A percentile compares a stretch with the other conserved stretches of the same genome.
These are phyloP conservation scores for Catocala nupta DNA, from an alignment of 2,888 invertebrate species.

Conservation along the genomic window DNA sequence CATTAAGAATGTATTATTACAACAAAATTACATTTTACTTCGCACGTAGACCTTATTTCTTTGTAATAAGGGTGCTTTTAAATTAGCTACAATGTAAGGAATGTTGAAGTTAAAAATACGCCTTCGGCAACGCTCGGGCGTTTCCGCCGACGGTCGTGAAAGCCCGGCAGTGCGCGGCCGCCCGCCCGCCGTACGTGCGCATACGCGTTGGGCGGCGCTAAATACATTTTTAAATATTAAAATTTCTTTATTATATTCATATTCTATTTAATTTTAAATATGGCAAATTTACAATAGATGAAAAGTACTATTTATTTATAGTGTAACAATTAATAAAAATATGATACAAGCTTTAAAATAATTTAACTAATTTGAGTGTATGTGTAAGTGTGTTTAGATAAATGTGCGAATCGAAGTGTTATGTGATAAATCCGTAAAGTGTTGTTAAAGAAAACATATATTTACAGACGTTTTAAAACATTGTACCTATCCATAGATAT, in stretches of 20 bases:
- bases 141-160: constrained; percentile 62
- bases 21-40: constrained; percentile 45
- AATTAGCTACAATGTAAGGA: constrained; percentile 51
- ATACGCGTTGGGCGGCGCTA: constrained; percentile 74
- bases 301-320: constrained; percentile 20
- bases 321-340: constrained; percentile 10
- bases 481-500: constrained; percentile 37
- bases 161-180: constrained; percentile 70
- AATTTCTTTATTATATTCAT: constrained; percentile 28
- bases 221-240: constrained; percentile 35
- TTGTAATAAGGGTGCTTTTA: constrained; percentile 46
- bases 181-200: constrained; percentile 77
- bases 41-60: constrained; percentile 37
- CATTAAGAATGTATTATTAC: constrained; percentile 68
- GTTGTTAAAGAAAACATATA: constrained; percentile 13
- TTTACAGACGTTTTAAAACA: constrained; percentile 28
- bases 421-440: constrained; percentile 36
- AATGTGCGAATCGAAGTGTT: constrained; percentile 35
- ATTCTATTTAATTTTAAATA: constrained; percentile 24
- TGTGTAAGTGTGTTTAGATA: constrained; percentile 33
- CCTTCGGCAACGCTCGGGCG: constrained; percentile 72
- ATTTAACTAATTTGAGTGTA: constrained; percentile 37
- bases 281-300: constrained; percentile 14
- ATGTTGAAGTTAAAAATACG: constrained; percentile 80
- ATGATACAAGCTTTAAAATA: constrained; percentile 51